Conservation (phyloP, 2,888 invertebrate genomes). For the Lysandra bellargus region DNA sequence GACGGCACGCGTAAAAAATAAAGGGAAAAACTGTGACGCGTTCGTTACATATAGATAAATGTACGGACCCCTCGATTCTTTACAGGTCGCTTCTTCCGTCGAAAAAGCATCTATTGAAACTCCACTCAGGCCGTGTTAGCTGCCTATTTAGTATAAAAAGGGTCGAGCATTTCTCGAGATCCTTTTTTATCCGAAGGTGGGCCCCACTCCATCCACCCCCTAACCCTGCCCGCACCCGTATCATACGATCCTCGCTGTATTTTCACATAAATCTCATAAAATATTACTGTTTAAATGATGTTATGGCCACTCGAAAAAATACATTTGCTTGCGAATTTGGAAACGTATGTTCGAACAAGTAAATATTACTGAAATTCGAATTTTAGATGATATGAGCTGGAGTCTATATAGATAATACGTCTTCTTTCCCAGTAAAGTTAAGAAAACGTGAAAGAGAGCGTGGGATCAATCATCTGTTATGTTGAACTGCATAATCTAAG, state of each 20-base stretch:
- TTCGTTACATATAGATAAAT: constrained; percentile 57
- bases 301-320: constrained; percentile 17
- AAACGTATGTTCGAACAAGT: background rate
- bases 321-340: background rate
- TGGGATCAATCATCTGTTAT: background rate
- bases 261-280: constrained; percentile 28
- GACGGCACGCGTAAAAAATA: constrained; percentile 78
- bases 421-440: background rate
- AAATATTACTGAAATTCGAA: too few relatives aligned
- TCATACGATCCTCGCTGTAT: constrained; percentile 29
- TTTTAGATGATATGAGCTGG: too few relatives aligned
- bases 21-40: constrained; percentile 76
- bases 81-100: constrained; percentile 78
- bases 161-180: constrained; percentile 76
- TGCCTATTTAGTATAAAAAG: constrained; percentile 81
- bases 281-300: constrained; percentile 18
- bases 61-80: constrained; percentile 70
- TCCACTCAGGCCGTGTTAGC: constrained; percentile 80
- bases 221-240: constrained; percentile 37
- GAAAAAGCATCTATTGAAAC: constrained; percentile 80
- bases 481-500: background rate
- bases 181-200: constrained; percentile 75
- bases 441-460: background rate
- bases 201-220: constrained; percentile 48
- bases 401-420: background rate